phyloP scores from a whole-genome alignment of 2,888 invertebrate species.

The Melipona beecheii region DNA sequence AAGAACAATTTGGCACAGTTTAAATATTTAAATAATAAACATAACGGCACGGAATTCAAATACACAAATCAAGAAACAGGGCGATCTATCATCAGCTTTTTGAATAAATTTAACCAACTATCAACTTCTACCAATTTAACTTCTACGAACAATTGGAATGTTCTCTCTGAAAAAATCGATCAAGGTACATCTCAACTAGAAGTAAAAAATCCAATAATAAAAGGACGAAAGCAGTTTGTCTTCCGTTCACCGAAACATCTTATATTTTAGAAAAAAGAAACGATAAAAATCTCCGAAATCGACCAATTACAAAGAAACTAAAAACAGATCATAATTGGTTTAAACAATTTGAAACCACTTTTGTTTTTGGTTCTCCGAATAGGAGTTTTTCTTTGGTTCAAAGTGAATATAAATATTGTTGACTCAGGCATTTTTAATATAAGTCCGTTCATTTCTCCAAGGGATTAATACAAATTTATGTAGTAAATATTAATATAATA shows the following conservation, averaged over 20 bases:
- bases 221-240: neutral
- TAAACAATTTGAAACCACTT: slow-evolving; percentile 48
- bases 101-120: neutral
- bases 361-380: slow-evolving; percentile 48
- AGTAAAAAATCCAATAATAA: neutral
- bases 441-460: slow-evolving; percentile 9
- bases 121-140: slow-evolving; percentile 9
- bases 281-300: neutral
- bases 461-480: neutral
- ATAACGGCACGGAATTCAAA: neutral
- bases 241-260: neutral
- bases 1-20: neutral
- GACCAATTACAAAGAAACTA: slow-evolving; percentile 18
- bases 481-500: no score
- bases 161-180: neutral
- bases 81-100: neutral
- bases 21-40: neutral
- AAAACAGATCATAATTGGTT: slow-evolving; percentile 48
- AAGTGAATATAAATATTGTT: neutral
- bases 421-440: slow-evolving; percentile 42
- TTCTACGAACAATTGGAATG: neutral
- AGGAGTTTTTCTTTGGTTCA: neutral
- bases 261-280: slow-evolving; percentile 7
- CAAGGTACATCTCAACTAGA: neutral
- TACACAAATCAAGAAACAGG: neutral